A percentile compares a stretch with the other conserved stretches of the same genome.
Evolutionary conservation across 64 coral and sea anemone genomes (phyloP).

Genomic region (Platygyra sinensis): DNA sequence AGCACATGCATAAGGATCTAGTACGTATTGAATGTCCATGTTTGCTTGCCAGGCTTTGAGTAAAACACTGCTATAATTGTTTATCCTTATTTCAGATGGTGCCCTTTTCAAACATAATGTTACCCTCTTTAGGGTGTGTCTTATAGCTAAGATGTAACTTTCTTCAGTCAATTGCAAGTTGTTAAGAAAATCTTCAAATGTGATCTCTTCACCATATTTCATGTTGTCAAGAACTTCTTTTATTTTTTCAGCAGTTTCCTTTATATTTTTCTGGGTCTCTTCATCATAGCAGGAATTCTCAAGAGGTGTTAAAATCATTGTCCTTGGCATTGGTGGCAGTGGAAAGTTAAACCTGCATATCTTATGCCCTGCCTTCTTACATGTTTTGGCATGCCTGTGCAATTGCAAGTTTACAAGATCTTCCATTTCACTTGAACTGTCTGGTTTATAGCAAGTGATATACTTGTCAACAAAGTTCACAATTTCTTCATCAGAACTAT

Average conservation of each 20-base stretch:
- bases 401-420: conserved; percentile 38
- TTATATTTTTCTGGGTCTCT: conserved; percentile 13
- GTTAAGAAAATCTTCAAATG: conserved; percentile 40
- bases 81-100: conserved; percentile 50
- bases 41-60: conserved; percentile 34
- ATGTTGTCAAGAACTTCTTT: conserved; percentile 17
- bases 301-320: conserved; percentile 38
- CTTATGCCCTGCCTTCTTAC: conserved; percentile 28
- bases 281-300: conserved; percentile 3
- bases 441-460: conserved; percentile 23
- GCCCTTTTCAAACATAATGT: conserved; percentile 38
- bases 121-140: not conserved
- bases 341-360: conserved; percentile 52
- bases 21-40: conserved; percentile 42
- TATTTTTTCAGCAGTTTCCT: conserved; percentile 19
- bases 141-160: conserved; percentile 24
- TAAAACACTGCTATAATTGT: conserved; percentile 15
- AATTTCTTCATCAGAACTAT: conserved; percentile 24
- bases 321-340: conserved; percentile 39
- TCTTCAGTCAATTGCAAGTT: conserved; percentile 33
- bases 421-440: conserved; percentile 1
- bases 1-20: conserved; percentile 57
- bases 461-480: conserved; percentile 51
- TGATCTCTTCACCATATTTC: conserved; percentile 41
- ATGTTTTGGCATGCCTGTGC: conserved; percentile 31